Conservation (phyloP, 2,888 invertebrate species). For the Trichopoda pennipes region DNA sequence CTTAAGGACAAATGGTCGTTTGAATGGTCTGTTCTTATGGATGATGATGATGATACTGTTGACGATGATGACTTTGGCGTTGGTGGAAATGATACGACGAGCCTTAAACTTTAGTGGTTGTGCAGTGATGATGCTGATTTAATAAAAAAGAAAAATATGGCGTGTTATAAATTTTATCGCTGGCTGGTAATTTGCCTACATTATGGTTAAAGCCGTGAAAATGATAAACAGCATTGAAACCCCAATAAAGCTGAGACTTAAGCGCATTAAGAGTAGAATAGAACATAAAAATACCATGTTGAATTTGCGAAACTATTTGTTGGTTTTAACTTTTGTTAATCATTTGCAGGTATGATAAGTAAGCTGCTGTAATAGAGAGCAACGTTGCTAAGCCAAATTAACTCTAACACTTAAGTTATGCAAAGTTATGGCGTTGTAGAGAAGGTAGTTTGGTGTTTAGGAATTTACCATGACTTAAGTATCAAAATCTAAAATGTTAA, state of each 20-base stretch:
- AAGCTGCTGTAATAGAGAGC: neutral
- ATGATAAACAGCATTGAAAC: constrained; percentile 9
- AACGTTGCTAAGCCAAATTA: neutral
- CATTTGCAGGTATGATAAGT: neutral
- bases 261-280: constrained; percentile 5
- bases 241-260: constrained; percentile 31
- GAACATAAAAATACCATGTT: neutral
- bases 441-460: too few relatives aligned
- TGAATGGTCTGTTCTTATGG: constrained; percentile 53
- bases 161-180: constrained; percentile 56
- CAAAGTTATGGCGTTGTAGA: neutral
- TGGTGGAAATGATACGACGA: neutral
- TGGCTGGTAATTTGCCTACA: constrained; percentile 66
- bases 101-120: constrained; percentile 30
- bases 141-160: constrained; percentile 57
- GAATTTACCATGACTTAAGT: too few relatives aligned
- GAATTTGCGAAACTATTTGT: constrained; percentile 14
- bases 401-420: too few relatives aligned
- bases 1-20: constrained; percentile 54
- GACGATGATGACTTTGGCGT: neutral
- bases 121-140: constrained; percentile 31
- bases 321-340: neutral
- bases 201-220: constrained; percentile 36
- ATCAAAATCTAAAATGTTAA: too few relatives aligned
- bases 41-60: constrained; percentile 15